A percentile compares a stretch with the other conserved stretches of the same genome.
phyloP scores from a whole-genome alignment of 2,888 invertebrate genomes.

The Dynastes tityus region DNA sequence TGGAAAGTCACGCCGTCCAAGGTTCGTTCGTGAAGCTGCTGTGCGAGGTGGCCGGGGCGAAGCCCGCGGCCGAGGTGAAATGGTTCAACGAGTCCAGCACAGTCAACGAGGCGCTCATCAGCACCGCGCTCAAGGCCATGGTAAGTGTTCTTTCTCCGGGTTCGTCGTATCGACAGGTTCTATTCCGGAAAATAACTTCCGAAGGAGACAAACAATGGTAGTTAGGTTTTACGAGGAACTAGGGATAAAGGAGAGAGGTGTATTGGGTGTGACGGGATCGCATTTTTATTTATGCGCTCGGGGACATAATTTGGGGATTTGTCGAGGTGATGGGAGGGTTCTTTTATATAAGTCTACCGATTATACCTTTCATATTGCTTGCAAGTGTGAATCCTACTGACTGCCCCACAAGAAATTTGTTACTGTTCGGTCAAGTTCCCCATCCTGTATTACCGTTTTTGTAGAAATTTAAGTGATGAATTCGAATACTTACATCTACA shows the following conservation, averaged over 20 bases:
- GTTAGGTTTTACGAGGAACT: background rate
- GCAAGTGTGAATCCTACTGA: no score
- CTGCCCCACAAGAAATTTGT: no score
- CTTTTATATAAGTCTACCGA: no score
- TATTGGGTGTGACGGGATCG: background rate
- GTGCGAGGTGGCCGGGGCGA: constrained; percentile 85
- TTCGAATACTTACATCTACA: no score
- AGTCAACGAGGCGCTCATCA: constrained; percentile 17
- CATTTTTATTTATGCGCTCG: background rate
- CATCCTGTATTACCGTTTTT: no score
- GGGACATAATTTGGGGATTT: background rate
- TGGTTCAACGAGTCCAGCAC: constrained; percentile 85
- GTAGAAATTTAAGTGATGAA: no score
- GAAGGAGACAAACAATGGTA: background rate
- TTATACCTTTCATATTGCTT: no score
- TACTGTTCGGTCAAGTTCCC: no score
- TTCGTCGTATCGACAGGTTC: background rate
- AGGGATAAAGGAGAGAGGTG: background rate
- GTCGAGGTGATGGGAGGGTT: no score
- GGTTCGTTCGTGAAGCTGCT: constrained; percentile 85
- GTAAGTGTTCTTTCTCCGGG: constrained; percentile 52
- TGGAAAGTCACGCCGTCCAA: constrained; percentile 85
- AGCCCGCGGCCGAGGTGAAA: constrained; percentile 86
- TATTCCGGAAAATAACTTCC: no score
- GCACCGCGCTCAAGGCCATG: constrained; percentile 58